Evolutionary conservation across 1,140 invertebrate genomes (phyloP).

Genomic region (Drosophila asahinai): DNA sequence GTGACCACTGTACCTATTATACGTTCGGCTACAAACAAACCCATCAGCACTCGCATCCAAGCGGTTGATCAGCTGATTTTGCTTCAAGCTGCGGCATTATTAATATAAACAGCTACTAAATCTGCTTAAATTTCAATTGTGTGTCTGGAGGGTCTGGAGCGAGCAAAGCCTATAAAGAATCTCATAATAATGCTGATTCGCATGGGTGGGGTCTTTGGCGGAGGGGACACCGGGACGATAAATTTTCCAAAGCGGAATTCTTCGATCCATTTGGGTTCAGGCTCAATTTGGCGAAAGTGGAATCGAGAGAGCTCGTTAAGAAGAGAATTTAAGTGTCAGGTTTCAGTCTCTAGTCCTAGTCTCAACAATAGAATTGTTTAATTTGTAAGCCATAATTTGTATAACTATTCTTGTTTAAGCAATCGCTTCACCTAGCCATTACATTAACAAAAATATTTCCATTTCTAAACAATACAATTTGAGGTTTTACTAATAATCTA

Average conservation of each 20-base stretch:
- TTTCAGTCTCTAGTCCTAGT: too few relatives aligned
- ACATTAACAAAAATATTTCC: too few relatives aligned
- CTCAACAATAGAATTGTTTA: too few relatives aligned
- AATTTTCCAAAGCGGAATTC: not conserved
- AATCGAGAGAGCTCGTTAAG: too few relatives aligned
- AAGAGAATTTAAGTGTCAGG: too few relatives aligned
- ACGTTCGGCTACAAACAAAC: constrained; percentile 3
- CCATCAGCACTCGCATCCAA: not conserved
- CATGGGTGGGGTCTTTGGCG: constrained; percentile 7
- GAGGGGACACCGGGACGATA: not conserved
- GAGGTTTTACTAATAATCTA: too few relatives aligned
- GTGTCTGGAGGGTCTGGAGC: constrained; percentile 10
- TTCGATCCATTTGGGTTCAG: not conserved
- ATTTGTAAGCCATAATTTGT: too few relatives aligned
- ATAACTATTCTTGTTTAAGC: too few relatives aligned
- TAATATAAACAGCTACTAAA: constrained; percentile 35
- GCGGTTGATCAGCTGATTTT: constrained; percentile 19
- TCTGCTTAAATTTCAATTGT: constrained; percentile 31
- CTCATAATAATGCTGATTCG: constrained; percentile 19
- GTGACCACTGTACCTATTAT: constrained; percentile 1
- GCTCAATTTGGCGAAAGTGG: not conserved
- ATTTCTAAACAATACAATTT: too few relatives aligned
- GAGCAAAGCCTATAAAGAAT: constrained; percentile 2
- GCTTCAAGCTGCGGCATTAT: constrained; percentile 17
- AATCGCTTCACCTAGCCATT: too few relatives aligned